Percentiles rank a stretch among this genome's conserved stretches.
Evolutionary conservation across 2,113 vertebrate species (phyloP).

Genomic region (Cottus gobio): DNA sequence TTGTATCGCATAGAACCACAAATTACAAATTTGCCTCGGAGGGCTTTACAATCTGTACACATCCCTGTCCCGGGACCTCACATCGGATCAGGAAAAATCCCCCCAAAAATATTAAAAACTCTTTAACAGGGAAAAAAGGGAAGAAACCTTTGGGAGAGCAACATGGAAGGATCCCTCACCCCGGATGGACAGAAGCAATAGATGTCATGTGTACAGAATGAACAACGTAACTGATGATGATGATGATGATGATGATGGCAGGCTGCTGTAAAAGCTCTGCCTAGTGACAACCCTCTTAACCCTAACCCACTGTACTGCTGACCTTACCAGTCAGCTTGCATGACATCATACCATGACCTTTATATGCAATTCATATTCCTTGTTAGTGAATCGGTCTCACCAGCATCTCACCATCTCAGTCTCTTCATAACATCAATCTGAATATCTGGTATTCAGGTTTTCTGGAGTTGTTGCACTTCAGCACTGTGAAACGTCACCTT

Average conservation of each 20-base stretch:
- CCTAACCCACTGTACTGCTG: slow-evolving; percentile 33
- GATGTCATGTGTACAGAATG: too few relatives aligned
- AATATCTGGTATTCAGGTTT: slow-evolving; percentile 19
- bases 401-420: slow-evolving; percentile 72
- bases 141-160: too few relatives aligned
- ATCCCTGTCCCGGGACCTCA: too few relatives aligned
- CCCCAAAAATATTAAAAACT: too few relatives aligned
- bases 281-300: slow-evolving; percentile 8
- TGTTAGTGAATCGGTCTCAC: slow-evolving; percentile 63
- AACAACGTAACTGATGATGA: not conserved
- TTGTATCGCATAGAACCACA: too few relatives aligned
- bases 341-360: slow-evolving; percentile 70
- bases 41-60: too few relatives aligned
- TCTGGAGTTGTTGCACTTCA: slow-evolving; percentile 5
- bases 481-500: not conserved
- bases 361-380: slow-evolving; percentile 61
- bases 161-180: too few relatives aligned
- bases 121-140: too few relatives aligned
- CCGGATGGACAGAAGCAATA: too few relatives aligned
- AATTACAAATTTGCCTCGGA: too few relatives aligned
- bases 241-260: not conserved
- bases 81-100: too few relatives aligned
- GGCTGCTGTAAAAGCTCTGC: slow-evolving; percentile 5
- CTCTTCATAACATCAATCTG: slow-evolving; percentile 64
- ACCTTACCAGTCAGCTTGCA: slow-evolving; percentile 60